Base-by-base conservation (phyloP, 2,888 invertebrate species). In the Lobophora halterata region DNA sequence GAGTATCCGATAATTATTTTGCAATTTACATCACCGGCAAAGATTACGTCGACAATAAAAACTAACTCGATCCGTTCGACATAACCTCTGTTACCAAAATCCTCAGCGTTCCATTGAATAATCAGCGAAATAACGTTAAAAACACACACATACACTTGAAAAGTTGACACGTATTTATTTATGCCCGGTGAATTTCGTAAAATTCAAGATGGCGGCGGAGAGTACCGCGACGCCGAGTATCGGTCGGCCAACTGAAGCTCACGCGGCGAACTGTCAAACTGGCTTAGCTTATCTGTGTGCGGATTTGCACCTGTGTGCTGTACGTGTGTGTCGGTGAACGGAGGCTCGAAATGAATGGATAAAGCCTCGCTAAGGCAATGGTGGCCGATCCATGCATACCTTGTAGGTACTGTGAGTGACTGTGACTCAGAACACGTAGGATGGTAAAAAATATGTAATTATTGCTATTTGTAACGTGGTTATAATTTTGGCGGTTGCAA, bases 221-320 rank as follows among this genome's bases (percentile, higher is more conserved):
- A 73, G 63, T 71, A 56, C 80, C 81, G 80, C 82, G 76, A 71
- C 79, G 83, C 83, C 82, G 81, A 68, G 66, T 79, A 73, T 76
- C 82, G 81, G 77, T 76, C 82, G 85, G 78, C 81, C 77, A 77
- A 87, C 86, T 86, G 83, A 81, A 62, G 67, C 60, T 60, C 53
- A 52, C 59, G 60, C 61, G 60, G 68, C 61, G 69, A 79, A 79
- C 79, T 79, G 83, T 81, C 83, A 85, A 86, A 85, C 85, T 76
- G 71, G 83, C 79, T 79, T 65, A 51, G 57, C 54, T 61, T 67
- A 57, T 60, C 61, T 56, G 61, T 62, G 69, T 71, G 66, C 43
- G 50, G 35, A 34, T 36, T 49, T 33, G 28, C 46, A 34, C 34
- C 52, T 52, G 58, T 58, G 53, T 38, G 49, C 31, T 35, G 33